A percentile compares a stretch with the other conserved stretches of the same genome.
phyloP scores from a whole-genome alignment of 2,888 invertebrate species.

The Drosophila hamatofila region DNA sequence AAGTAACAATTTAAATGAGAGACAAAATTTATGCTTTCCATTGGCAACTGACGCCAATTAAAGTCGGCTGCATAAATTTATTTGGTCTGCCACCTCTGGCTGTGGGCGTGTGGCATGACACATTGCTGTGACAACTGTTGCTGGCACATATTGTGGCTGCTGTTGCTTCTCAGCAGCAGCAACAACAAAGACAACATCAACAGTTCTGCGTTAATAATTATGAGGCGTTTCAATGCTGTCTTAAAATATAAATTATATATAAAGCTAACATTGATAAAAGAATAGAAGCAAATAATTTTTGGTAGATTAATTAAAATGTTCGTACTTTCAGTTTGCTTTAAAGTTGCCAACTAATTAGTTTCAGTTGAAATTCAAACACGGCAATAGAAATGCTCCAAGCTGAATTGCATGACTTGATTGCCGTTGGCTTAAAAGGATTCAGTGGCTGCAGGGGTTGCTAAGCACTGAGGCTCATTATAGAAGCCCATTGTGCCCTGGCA shows the following conservation, averaged over 20 bases:
- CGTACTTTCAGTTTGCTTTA: background rate
- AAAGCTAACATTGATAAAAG: background rate
- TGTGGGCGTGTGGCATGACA: constrained; percentile 18
- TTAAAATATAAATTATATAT: background rate
- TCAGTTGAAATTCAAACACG: background rate
- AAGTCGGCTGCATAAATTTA: constrained; percentile 67
- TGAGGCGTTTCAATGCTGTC: background rate
- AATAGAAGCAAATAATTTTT: background rate
- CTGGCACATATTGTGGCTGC: constrained; percentile 66
- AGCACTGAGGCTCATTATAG: constrained; percentile 39
- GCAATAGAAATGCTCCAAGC: constrained; percentile 3
- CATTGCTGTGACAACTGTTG: constrained; percentile 67
- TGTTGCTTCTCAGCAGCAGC: constrained; percentile 25
- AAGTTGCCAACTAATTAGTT: background rate
- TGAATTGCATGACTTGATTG: constrained; percentile 22
- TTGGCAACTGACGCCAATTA: constrained; percentile 55
- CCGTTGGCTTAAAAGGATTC: constrained; percentile 30
- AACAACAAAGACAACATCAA: constrained; percentile 7
- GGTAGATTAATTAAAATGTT: background rate
- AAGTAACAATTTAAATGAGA: background rate
- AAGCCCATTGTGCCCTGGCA: constrained; percentile 22
- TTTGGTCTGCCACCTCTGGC: constrained; percentile 23
- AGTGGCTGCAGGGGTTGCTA: constrained; percentile 20
- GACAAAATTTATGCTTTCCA: background rate
- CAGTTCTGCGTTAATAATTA: constrained; percentile 19